These are phyloP conservation scores for Drosophila ficusphila DNA, from an alignment of 1,140 invertebrate species.

Conservation along the genomic window DNA sequence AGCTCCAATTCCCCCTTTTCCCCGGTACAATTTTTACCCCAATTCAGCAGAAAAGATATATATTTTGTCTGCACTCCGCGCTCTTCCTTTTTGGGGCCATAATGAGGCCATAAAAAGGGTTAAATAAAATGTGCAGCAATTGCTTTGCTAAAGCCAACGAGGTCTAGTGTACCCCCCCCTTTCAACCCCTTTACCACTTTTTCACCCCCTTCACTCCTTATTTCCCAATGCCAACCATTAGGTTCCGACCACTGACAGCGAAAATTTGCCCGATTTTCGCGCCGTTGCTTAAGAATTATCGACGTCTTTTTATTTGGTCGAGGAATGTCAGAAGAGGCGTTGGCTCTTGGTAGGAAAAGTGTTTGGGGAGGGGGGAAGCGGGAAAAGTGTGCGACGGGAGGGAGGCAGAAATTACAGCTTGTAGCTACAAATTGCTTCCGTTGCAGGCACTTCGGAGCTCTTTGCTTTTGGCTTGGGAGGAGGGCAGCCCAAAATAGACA, in stretches of 20 bases:
- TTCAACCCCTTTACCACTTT: background rate
- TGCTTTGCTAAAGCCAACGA: conserved; percentile 62
- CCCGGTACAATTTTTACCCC: background rate
- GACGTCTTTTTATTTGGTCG: conserved; percentile 63
- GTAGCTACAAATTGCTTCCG: conserved; percentile 84
- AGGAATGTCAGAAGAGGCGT: conserved; percentile 47
- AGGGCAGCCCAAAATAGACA: conserved; percentile 72
- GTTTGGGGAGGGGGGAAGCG: background rate
- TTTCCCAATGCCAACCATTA: background rate
- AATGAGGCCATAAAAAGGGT: conserved; percentile 83
- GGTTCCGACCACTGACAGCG: conserved; percentile 57
- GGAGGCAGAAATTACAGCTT: conserved; percentile 73
- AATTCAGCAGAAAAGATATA: conserved; percentile 57
- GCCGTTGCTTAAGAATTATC: conserved; percentile 78
- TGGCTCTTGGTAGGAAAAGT: conserved; percentile 10
- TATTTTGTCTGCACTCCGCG: conserved; percentile 47
- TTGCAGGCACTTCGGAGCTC: conserved; percentile 70
- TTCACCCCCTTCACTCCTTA: too few species aligned
- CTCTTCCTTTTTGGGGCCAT: conserved; percentile 38
- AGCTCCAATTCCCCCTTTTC: background rate
- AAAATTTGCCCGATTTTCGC: conserved; percentile 80
- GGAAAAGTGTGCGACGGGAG: background rate
- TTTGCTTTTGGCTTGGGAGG: conserved; percentile 26
- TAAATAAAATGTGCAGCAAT: conserved; percentile 82
- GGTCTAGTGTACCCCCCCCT: conserved; percentile 12